phyloP scores from a whole-genome alignment of 2,113 vertebrate species.

The Cephalophus harveyi region DNA sequence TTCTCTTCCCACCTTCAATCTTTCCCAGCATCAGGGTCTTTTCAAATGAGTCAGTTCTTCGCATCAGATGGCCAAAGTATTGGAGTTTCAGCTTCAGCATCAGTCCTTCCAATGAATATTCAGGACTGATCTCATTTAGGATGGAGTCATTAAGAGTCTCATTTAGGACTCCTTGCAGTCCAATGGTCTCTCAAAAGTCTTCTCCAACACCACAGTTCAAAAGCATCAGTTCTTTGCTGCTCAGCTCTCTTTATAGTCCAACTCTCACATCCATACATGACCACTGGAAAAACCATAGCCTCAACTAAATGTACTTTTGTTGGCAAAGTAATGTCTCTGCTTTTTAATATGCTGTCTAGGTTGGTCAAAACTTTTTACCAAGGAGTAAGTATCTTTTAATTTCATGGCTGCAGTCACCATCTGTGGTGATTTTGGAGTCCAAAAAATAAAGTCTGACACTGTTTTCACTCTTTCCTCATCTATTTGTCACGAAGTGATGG shows the following conservation, averaged over 20 bases:
- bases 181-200: background rate
- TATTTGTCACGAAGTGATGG: background rate
- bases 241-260: background rate
- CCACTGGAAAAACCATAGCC: background rate
- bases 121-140: background rate
- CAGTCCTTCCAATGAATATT: background rate
- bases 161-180: background rate
- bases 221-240: background rate
- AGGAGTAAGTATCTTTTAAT: background rate
- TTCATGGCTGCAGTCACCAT: background rate
- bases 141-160: background rate
- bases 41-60: background rate
- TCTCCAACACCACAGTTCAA: background rate
- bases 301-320: background rate
- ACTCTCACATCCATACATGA: background rate
- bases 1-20: background rate
- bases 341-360: background rate
- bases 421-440: background rate
- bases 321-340: background rate
- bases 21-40: background rate
- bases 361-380: background rate
- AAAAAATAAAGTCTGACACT: background rate
- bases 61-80: background rate
- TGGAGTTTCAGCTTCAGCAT: background rate
- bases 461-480: background rate